These are phyloP conservation scores for Bombus terrestris DNA, from an alignment of 1,140 invertebrate genomes.

Conservation along the genomic window DNA sequence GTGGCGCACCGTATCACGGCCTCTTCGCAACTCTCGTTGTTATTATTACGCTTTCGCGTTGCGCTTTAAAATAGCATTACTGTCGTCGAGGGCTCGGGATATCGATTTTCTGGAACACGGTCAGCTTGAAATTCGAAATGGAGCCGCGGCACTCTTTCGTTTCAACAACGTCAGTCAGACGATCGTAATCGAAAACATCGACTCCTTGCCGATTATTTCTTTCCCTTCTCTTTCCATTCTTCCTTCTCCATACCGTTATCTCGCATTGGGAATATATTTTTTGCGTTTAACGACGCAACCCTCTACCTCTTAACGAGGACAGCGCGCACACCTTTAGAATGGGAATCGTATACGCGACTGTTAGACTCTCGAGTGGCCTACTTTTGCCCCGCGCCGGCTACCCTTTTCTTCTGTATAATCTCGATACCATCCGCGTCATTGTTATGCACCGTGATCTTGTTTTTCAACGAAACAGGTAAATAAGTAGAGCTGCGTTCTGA, in stretches of 20 bases:
- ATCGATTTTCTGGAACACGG: slow-evolving; percentile 47
- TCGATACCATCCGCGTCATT: slow-evolving; percentile 12
- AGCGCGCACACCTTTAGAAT: neutral
- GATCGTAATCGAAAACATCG: neutral
- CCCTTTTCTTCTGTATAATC: slow-evolving; percentile 51
- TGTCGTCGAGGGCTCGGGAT: slow-evolving; percentile 10
- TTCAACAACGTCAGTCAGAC: neutral
- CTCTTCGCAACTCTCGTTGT: neutral
- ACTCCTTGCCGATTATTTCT: neutral
- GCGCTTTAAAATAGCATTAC: slow-evolving; percentile 50
- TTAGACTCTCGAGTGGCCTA: slow-evolving; percentile 42
- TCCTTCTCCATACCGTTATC: neutral
- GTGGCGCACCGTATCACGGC: neutral
- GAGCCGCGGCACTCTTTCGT: neutral
- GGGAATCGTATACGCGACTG: slow-evolving; percentile 27
- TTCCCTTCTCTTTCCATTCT: no score
- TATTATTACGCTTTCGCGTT: slow-evolving; percentile 53
- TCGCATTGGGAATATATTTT: neutral
- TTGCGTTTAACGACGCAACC: neutral
- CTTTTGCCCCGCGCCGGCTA: slow-evolving; percentile 8
- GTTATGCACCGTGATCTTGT: slow-evolving; percentile 11
- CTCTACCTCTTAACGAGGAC: slow-evolving; percentile 26
- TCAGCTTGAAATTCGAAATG: slow-evolving; percentile 43
- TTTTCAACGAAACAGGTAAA: slow-evolving; percentile 13
- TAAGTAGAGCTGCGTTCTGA: slow-evolving; percentile 4